Evolutionary conservation across 2,113 vertebrate genomes (phyloP).

Genomic region (Tychaedon coryphoeus): DNA sequence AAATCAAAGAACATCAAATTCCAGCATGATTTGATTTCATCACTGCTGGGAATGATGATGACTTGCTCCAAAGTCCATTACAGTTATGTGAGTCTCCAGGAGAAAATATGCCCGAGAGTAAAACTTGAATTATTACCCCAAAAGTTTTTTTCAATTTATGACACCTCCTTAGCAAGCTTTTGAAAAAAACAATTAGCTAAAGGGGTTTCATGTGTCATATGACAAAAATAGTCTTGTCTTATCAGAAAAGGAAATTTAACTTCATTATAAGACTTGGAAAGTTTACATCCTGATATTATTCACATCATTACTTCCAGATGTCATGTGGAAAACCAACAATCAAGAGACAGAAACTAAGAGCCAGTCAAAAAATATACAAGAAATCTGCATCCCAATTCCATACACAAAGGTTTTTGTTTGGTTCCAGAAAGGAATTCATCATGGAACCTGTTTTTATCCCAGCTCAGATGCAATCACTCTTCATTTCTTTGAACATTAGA

Average conservation of each 20-base stretch:
- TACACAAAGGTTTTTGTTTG: neutral
- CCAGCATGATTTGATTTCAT: neutral
- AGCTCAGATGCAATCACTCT: neutral
- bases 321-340: neutral
- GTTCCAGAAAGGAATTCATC: neutral
- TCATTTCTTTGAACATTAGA: neutral
- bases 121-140: neutral
- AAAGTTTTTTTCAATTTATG: neutral
- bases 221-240: neutral
- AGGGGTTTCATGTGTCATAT: neutral
- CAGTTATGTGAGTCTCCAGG: neutral
- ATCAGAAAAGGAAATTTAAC: neutral
- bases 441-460: neutral
- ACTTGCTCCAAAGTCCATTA: neutral
- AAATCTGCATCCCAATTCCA: neutral
- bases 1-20: neutral
- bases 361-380: neutral
- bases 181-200: neutral
- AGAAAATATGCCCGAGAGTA: neutral
- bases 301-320: slow-evolving; percentile 27
- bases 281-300: neutral
- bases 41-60: neutral
- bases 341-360: neutral
- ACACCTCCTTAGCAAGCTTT: neutral
- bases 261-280: neutral